Conservation (phyloP, 1,140 invertebrate genomes). For the Gonatopus flavifemur region DNA sequence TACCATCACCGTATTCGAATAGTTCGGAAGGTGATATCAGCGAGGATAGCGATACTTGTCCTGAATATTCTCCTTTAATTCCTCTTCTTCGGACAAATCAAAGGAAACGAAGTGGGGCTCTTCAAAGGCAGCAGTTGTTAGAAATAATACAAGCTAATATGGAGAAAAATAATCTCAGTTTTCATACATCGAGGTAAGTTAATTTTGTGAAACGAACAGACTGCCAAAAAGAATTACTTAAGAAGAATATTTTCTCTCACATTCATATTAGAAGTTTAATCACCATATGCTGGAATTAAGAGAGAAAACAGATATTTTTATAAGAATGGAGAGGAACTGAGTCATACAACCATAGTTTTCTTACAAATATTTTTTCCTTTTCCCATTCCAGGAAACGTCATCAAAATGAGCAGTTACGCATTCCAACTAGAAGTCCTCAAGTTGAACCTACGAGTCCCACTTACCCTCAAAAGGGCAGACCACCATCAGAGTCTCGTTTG, state of each 20-base stretch:
- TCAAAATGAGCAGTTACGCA: conserved; percentile 45
- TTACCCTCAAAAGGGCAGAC: conserved; percentile 30
- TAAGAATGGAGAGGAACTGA: no score
- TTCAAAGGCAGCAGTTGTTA: conserved; percentile 79
- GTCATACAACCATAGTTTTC: no score
- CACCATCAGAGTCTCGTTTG: conserved; percentile 22
- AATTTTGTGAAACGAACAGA: background rate
- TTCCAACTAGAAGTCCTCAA: conserved; percentile 38
- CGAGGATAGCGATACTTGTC: conserved; percentile 53
- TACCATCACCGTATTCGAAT: conserved; percentile 51
- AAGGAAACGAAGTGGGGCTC: conserved; percentile 64
- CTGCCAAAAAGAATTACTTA: no score
- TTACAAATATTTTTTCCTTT: no score
- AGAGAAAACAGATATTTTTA: no score
- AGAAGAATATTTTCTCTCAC: no score
- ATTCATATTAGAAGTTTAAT: no score
- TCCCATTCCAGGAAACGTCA: conserved; percentile 47
- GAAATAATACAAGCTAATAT: conserved; percentile 88
- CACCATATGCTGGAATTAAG: no score
- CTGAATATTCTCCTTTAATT: conserved; percentile 48
- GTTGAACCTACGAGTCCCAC: conserved; percentile 35
- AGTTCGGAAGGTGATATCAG: conserved; percentile 55
- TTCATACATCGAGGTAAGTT: conserved; percentile 73
- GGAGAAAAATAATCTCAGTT: conserved; percentile 86
- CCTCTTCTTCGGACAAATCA: conserved; percentile 50